phyloP scores from a whole-genome alignment of 2,113 vertebrate genomes.

The Pagrus major region DNA sequence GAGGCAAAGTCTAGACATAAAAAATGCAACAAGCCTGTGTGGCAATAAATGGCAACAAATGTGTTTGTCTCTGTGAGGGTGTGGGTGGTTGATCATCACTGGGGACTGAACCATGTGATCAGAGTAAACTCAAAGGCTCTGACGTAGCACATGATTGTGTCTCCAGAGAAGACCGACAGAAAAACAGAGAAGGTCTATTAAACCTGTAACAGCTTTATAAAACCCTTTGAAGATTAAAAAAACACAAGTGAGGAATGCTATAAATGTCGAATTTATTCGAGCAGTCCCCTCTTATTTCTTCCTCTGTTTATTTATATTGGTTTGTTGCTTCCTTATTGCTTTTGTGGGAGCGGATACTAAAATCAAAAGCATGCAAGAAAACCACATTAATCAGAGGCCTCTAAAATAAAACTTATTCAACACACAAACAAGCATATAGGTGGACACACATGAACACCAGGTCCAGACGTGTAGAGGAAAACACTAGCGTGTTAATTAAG shows the following conservation, averaged over 20 bases:
- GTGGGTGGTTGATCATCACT: conserved; percentile 12
- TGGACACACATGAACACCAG: conserved; percentile 4
- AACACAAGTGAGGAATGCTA: conserved; percentile 16
- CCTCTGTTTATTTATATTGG: conserved; percentile 6
- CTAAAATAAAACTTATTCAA: background rate
- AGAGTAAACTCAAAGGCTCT: conserved; percentile 36
- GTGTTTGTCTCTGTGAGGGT: conserved; percentile 5
- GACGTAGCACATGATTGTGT: conserved; percentile 9
- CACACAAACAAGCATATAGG: conserved; percentile 18
- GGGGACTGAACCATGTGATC: conserved; percentile 32
- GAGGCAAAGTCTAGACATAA: background rate
- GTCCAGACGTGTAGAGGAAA: conserved; percentile 46
- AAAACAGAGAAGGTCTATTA: conserved; percentile 19
- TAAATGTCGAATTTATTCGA: conserved; percentile 6
- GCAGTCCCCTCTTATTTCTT: background rate
- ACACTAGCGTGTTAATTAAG: conserved; percentile 47
- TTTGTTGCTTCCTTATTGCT: conserved; percentile 12
- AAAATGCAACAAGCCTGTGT: background rate
- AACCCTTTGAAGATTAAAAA: conserved; percentile 38
- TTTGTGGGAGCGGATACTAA: background rate
- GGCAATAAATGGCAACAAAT: conserved; percentile 20
- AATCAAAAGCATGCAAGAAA: conserved; percentile 27
- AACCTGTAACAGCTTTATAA: conserved; percentile 24
- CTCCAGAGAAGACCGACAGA: conserved; percentile 2
- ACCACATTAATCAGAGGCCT: conserved; percentile 37